These are phyloP conservation scores for Ceramica pisi DNA, from an alignment of 2,888 invertebrate genomes.

Conservation along the genomic window DNA sequence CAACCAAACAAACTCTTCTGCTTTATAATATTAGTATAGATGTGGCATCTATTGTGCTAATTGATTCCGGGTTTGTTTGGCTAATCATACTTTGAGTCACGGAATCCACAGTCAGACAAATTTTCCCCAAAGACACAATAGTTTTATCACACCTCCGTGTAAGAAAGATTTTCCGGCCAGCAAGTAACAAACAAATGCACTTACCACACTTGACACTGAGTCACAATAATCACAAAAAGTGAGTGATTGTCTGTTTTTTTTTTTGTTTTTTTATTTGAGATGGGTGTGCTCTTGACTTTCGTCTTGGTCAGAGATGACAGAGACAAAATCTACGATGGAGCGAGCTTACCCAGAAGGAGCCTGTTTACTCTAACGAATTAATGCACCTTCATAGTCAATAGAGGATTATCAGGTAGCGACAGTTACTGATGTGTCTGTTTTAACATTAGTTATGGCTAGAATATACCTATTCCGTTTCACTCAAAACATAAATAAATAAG, in stretches of 20 bases:
- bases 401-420: conserved; percentile 1
- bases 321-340: too few relatives aligned
- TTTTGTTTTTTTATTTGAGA: too few relatives aligned
- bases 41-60: background rate
- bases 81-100: background rate
- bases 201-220: conserved; percentile 17
- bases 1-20: too few relatives aligned
- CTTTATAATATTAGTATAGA: too few relatives aligned
- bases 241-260: too few relatives aligned
- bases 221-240: too few relatives aligned
- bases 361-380: too few relatives aligned
- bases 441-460: background rate
- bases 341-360: too few relatives aligned
- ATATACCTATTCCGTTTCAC: too few relatives aligned
- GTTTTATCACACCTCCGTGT: background rate
- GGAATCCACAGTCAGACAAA: background rate
- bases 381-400: conserved; percentile 21
- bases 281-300: too few relatives aligned
- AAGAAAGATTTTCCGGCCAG: conserved; percentile 7
- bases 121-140: background rate
- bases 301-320: too few relatives aligned
- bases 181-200: conserved; percentile 1
- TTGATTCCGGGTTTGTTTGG: background rate
- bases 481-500: too few relatives aligned
- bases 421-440: conserved; percentile 11